Base-by-base conservation (phyloP, 2,113 vertebrate species). In the Malurus cyaneus region DNA sequence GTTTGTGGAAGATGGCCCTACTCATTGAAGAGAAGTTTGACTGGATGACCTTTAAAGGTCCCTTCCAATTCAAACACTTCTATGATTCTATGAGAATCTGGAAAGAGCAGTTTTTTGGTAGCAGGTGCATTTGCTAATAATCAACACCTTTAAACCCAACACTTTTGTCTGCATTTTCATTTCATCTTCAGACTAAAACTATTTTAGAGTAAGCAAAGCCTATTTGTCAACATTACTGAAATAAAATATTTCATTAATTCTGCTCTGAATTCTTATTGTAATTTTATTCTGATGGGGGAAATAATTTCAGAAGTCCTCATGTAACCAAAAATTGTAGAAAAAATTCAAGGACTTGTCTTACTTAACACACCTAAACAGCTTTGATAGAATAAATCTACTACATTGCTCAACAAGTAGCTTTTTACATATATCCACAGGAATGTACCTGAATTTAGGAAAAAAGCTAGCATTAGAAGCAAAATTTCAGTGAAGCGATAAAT, bases 101-200 rank as follows among this genome's bases (percentile, higher is more conserved):
- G 10, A 72, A 26, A 72, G 21, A 25, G n/a, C 4, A 52, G 9
- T 41, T 36, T 56, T 82, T 67, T 82, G 34, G 41, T 1, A 2
- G 54, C n/a, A 53, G 36, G 24, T 47, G 39, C 1, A 0, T 0
- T 29, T 26, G 20, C 21, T 54, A 52, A n/a, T 2, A 15, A 39
- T 23, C 28, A 54, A 29, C 20, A 71, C 4, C 11, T 62, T 78
- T 71, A 57, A 81, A 29, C 12, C 12, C 5, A 4, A 24, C 0
- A 7, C 41, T 62, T 28, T 4, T 8, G 5, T 14, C 18, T 25
- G 7, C 21, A 26, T 61, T 88, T 92, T 80, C 5, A 36, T 56
- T 80, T 84, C 49, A 62, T 36, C 25, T 39, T 83, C 53, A 67
- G 13, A n/a, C 57, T 41, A 36, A 64, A 67, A 42, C 9, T 31